Percentiles rank a stretch among this genome's conserved stretches.
These are phyloP conservation scores for Agrotis exclamationis DNA, from an alignment of 2,888 invertebrate species.

Conservation along the genomic window DNA sequence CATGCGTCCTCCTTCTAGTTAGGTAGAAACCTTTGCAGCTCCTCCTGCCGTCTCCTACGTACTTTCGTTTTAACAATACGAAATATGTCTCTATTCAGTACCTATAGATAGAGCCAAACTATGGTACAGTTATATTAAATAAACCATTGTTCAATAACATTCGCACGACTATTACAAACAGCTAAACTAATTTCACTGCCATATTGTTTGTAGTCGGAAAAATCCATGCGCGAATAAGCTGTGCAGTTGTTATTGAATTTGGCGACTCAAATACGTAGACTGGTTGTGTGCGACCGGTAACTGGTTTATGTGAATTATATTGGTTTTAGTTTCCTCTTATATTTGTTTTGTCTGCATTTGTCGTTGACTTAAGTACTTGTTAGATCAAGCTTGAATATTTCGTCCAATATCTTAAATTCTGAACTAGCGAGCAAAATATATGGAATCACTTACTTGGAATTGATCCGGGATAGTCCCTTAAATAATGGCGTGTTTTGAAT, in stretches of 20 bases:
- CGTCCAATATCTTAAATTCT: no score
- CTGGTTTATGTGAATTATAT: neutral
- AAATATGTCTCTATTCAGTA: slow-evolving; percentile 29
- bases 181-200: slow-evolving; percentile 37
- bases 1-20: no score
- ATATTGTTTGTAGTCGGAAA: slow-evolving; percentile 41
- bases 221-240: slow-evolving; percentile 7
- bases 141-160: slow-evolving; percentile 49
- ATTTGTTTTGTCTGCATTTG: neutral
- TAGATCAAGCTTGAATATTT: no score
- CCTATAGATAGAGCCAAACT: slow-evolving; percentile 33
- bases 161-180: slow-evolving; percentile 46
- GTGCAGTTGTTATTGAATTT: slow-evolving; percentile 19
- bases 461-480: no score
- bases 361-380: neutral
- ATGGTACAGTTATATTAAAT: slow-evolving; percentile 42
- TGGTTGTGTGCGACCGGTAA: neutral
- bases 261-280: slow-evolving; percentile 1
- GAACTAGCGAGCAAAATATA: no score
- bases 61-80: slow-evolving; percentile 37
- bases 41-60: neutral
- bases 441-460: no score
- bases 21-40: no score
- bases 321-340: neutral
- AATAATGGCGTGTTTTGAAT: no score